Conservation (phyloP, 2,113 vertebrate genomes). For the Micronycteris hirsuta region DNA sequence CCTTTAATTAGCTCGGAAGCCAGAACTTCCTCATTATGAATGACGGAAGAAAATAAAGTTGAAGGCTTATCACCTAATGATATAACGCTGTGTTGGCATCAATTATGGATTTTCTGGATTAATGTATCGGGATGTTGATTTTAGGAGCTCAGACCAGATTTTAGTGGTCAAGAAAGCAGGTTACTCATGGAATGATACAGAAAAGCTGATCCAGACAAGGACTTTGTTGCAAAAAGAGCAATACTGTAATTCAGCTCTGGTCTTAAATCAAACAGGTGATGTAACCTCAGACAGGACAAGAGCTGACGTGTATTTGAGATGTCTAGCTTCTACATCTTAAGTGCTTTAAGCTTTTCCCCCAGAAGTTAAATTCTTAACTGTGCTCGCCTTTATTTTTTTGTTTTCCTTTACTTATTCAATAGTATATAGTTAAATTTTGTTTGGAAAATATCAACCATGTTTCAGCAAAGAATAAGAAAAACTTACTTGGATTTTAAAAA, state of each 20-base stretch:
- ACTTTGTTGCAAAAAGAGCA: constrained; percentile 8
- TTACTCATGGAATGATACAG: background rate
- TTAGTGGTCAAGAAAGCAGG: background rate
- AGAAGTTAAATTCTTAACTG: constrained; percentile 20
- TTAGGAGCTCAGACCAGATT: constrained; percentile 34
- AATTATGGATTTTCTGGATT: constrained; percentile 4
- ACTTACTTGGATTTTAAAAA: background rate
- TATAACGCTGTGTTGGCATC: background rate
- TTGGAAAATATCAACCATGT: constrained; percentile 5
- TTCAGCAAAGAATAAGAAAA: constrained; percentile 9
- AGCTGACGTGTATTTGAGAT: background rate
- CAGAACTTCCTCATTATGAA: constrained; percentile 32
- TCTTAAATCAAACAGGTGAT: constrained; percentile 18
- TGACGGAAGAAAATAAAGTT: background rate
- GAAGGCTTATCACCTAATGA: constrained; percentile 33
- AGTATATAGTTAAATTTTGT: background rate
- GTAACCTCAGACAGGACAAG: background rate
- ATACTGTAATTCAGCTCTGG: background rate
- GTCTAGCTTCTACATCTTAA: background rate
- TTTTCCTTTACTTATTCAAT: background rate
- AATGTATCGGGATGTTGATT: background rate
- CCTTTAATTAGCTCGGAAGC: constrained; percentile 54
- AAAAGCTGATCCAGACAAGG: background rate
- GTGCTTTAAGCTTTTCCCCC: background rate
- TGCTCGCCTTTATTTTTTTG: background rate